Base-by-base conservation (phyloP, 2,888 invertebrate genomes). In the Diarsia mendica region DNA sequence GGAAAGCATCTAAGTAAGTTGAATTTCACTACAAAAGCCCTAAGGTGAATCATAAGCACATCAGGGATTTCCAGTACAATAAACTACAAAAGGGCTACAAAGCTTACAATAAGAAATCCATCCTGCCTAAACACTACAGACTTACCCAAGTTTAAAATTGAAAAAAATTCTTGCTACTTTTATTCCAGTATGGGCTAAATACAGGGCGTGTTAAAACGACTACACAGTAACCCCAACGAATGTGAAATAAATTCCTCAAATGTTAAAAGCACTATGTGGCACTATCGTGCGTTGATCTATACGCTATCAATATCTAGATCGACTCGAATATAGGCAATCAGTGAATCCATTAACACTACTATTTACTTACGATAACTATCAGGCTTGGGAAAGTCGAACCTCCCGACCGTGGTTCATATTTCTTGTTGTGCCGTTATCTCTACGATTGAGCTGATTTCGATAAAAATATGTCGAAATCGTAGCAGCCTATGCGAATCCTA, bases 241-340 rank as follows among this genome's bases (percentile, higher is more conserved):
- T 65, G 23, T 64, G 6, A 55, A 46, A 13, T 33, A 65, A 48
- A 68, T 48, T 46, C 51, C 65, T 65, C n/a, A 79, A 74, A 53
- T 64, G 60, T 68, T 48, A 64, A 73, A 80, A 64, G 28, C 60
- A 46, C n/a, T n/a, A n/a, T n/a, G n/a, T n/a, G n/a, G n/a, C n/a
- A n/a, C 51, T 60, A 81, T 70, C 67, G 70, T 70, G 28, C 11
- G 63, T 70, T 44, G 77, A 72, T 68, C 15, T 71, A 80, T 71
- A 80, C 18, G 13, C 69, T 63, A 81, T 81, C 67, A 49, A 78
- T 70, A 81, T 70, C 78, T 53, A 74, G 77, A 81, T 81, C 66
- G 39, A 8, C 44, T 65, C 49, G 15, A 61, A 44, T 55, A 23
- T 55, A 44, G 18, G 23, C 60, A 66, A 61, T 80, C 80, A 68